Conservation (phyloP, 2,797 vertebrate genomes). For the Eremophila alpestris region DNA sequence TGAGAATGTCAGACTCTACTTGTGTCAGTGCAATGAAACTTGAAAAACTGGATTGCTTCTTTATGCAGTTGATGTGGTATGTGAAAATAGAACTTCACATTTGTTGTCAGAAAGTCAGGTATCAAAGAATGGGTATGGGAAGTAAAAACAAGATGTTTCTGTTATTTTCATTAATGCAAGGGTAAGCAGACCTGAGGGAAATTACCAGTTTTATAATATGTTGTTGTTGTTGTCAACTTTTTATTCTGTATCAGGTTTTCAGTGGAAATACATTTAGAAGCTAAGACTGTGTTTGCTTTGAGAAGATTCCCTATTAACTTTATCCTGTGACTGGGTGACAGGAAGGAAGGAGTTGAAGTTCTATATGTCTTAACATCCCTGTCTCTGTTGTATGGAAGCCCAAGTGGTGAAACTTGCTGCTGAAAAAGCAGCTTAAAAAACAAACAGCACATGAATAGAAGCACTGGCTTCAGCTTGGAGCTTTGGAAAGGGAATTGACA, state of each 20-base stretch:
- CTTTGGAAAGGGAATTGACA: not conserved
- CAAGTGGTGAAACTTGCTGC: not conserved
- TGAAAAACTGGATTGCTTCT: not conserved
- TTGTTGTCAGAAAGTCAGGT: not conserved
- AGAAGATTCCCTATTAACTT: not conserved
- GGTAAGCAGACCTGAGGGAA: not conserved
- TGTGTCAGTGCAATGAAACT: not conserved
- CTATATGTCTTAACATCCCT: accelerated
- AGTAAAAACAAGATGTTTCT: not conserved
- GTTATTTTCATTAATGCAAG: not conserved
- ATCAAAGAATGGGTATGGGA: not conserved
- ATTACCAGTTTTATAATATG: not conserved
- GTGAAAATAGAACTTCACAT: not conserved
- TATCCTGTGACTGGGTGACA: accelerated
- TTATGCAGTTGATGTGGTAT: not conserved
- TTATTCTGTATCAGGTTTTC: not conserved
- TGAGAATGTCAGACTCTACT: not conserved
- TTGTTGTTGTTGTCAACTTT: not conserved
- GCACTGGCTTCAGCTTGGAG: not conserved
- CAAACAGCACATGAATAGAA: not conserved
- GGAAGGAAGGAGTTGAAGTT: not conserved
- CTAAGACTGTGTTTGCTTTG: not conserved
- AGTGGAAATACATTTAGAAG: not conserved
- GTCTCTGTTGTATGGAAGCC: accelerated
- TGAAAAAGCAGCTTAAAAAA: not conserved